These are phyloP conservation scores for Copsychus sechellarum DNA, from an alignment of 2,113 vertebrate genomes.

Conservation along the genomic window DNA sequence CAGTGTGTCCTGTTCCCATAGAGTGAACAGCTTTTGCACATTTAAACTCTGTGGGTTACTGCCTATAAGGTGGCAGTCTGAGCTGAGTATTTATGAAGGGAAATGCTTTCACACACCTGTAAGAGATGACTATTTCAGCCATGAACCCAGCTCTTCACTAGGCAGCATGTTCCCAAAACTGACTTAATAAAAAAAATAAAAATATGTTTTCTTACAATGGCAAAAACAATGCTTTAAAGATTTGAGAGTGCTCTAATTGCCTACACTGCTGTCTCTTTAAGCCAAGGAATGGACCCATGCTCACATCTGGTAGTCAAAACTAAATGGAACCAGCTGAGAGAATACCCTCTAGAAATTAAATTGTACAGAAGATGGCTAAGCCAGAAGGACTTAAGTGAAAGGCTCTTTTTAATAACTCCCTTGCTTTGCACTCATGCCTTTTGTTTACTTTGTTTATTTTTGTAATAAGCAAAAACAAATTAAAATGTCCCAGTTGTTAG, in stretches of 20 bases:
- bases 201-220: not conserved
- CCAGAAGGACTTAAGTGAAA: conserved; percentile 59
- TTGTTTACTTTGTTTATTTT: conserved; percentile 63
- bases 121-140: not conserved
- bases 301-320: conserved; percentile 64
- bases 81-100: not conserved
- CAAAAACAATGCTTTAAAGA: conserved; percentile 38
- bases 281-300: conserved; percentile 21
- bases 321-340: conserved; percentile 60
- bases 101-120: not conserved
- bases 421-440: conserved; percentile 57
- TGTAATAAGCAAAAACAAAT: conserved; percentile 68
- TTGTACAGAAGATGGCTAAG: conserved; percentile 44
- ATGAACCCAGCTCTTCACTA: not conserved
- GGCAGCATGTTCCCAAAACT: not conserved
- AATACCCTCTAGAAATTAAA: conserved; percentile 63
- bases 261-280: conserved; percentile 42
- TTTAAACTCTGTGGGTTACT: not conserved
- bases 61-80: not conserved
- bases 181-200: not conserved
- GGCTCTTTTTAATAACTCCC: conserved; percentile 54
- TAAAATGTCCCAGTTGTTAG: conserved; percentile 45
- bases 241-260: conserved; percentile 32
- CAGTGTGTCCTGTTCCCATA: not conserved
- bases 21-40: not conserved